Conservation (phyloP, 2,113 vertebrate species). For the Ginglymostoma cirratum region DNA sequence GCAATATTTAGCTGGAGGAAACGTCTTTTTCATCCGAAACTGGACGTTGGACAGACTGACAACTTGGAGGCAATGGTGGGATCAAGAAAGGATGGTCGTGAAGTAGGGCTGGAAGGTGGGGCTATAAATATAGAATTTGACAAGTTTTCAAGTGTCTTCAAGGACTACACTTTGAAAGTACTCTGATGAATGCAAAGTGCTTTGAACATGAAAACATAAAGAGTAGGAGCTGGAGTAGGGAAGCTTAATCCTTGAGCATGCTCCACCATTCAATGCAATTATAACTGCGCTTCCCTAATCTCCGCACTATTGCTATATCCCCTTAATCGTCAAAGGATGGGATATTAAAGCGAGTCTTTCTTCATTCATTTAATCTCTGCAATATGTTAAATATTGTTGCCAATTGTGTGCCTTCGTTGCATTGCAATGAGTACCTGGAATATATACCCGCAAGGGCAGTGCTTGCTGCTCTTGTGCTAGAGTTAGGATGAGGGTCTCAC, state of each 20-base stretch:
- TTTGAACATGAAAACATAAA: background rate
- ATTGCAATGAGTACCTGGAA: background rate
- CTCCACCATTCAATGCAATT: too few relatives aligned
- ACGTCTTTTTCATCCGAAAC: background rate
- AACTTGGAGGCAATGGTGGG: background rate
- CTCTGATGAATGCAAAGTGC: background rate
- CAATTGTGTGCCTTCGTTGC: background rate
- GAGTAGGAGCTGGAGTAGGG: background rate
- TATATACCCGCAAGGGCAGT: background rate
- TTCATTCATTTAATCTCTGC: background rate
- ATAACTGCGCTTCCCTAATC: background rate
- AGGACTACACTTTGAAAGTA: background rate
- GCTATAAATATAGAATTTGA: background rate
- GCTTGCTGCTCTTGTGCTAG: background rate
- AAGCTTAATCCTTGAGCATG: too few relatives aligned
- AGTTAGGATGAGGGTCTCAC: background rate
- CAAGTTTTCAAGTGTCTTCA: background rate
- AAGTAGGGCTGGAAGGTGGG: background rate
- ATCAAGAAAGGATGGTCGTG: background rate
- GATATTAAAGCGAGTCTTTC: background rate
- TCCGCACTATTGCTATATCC: background rate
- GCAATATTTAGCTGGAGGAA: background rate
- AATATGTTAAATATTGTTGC: background rate
- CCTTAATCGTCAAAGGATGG: background rate
- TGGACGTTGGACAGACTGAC: background rate